Evolutionary conservation across 2,888 invertebrate genomes (phyloP), one percentile per base, ranked within the genome.

Genomic region (Eretmocerus hayati): DNA sequence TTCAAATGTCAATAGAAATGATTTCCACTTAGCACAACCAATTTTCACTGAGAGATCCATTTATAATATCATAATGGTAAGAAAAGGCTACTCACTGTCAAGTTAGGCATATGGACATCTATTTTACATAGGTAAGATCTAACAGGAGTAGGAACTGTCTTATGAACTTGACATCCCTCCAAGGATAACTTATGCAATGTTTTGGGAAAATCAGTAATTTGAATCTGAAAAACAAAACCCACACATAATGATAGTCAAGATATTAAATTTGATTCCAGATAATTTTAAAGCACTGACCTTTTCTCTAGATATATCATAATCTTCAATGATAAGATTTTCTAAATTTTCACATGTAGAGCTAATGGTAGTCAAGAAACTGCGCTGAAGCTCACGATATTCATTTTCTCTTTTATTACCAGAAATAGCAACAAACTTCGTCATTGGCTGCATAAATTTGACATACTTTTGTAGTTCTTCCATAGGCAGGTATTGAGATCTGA

Each of bases 131-230:
- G 71, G 57, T 77, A 81, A 0, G 80, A 77, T 37, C 73, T 75
- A 21, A 41, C 40, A 33, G 31, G 36, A 11, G 19, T 16, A 15
- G 13, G 16, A 22, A 2, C 11, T 26, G 16, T 33, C 45, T 23
- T 47, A 62, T 66, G 75, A 53, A 79, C 72, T 26, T 72, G 69
- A 1, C 76, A 72, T 1, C 80, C 79, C 30, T 74, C 73, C 3
- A 80, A 73, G 13, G 81, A 82, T 1, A 89, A 63, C 41, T 77
- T 77, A 58, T 76, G 79, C 32, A 88, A 64, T 0, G 76, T 75
- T 3, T 66, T 59, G 0, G 88, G 88, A 62, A 87, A 87, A 56
- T 79, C 74, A 5, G 75, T 73, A 43, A 87, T 74, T 31, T 72
- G 74, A 1, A 81, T 76, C 39, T 39, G 18, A n/a, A 54, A 53